A percentile compares a stretch with the other conserved stretches of the same genome.
Conservation (phyloP, 2,113 vertebrate species). For the Tachysurus vachellii region DNA sequence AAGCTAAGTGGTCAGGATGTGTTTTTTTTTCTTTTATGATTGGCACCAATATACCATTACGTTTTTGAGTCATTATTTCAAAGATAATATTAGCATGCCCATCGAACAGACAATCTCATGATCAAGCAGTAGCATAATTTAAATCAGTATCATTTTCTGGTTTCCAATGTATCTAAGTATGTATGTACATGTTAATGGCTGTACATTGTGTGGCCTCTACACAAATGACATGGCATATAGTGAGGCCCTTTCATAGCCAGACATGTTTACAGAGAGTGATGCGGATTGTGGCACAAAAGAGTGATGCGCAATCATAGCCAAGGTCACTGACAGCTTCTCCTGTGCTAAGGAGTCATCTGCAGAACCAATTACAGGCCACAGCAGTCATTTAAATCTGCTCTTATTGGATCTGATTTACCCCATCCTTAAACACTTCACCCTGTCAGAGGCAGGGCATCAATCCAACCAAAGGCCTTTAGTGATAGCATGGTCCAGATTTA, state of each 20-base stretch:
- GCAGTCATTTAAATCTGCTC: slow-evolving; percentile 54
- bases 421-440: slow-evolving; percentile 41
- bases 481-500: slow-evolving; percentile 47
- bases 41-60: slow-evolving; percentile 20
- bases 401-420: slow-evolving; percentile 55
- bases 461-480: slow-evolving; percentile 49
- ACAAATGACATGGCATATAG: slow-evolving; percentile 21
- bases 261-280: slow-evolving; percentile 51
- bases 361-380: slow-evolving; percentile 43
- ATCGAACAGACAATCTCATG: not conserved
- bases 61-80: slow-evolving; percentile 20
- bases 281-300: slow-evolving; percentile 36
- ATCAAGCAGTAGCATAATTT: not conserved
- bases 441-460: slow-evolving; percentile 49
- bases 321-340: slow-evolving; percentile 52
- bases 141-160: not conserved
- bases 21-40: slow-evolving; percentile 5
- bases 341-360: slow-evolving; percentile 39
- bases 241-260: slow-evolving; percentile 1
- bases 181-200: not conserved
- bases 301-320: slow-evolving; percentile 49
- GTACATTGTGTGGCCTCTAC: not conserved
- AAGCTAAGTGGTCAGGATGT: slow-evolving; percentile 43
- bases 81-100: slow-evolving; percentile 10
- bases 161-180: not conserved